Evolutionary conservation across 2,888 invertebrate genomes (phyloP).

Genomic region (Zootermopsis nevadensis): DNA sequence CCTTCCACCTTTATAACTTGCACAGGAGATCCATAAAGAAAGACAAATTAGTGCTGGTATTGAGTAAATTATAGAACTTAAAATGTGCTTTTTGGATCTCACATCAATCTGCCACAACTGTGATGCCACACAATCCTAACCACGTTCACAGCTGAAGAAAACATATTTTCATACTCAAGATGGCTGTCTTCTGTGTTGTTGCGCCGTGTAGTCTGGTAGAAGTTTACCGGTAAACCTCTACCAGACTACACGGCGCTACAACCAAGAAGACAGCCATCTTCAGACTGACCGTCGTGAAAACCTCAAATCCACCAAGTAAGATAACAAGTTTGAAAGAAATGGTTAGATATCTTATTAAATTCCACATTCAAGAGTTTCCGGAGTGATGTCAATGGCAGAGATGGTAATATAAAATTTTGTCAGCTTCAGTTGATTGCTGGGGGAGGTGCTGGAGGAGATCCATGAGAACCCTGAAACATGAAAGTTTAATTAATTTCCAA

Average conservation of each 20-base stretch:
- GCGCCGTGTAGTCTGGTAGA: too few relatives aligned
- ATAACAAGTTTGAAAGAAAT: background rate
- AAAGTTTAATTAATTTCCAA: background rate
- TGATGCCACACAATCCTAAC: background rate
- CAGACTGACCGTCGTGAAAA: too few relatives aligned
- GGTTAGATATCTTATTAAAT: background rate
- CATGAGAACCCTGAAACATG: conserved; percentile 62
- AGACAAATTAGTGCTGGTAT: background rate
- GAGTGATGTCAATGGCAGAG: conserved; percentile 23
- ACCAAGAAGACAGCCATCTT: background rate
- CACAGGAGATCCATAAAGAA: background rate
- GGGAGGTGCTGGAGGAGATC: conserved; percentile 67
- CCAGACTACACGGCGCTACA: too few relatives aligned
- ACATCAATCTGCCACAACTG: conserved; percentile 1
- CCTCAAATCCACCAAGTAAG: background rate
- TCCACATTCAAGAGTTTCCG: background rate
- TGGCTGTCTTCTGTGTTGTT: too few relatives aligned
- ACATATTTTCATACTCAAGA: background rate
- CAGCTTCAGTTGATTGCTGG: conserved; percentile 57
- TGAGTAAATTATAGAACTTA: background rate
- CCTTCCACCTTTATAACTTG: background rate
- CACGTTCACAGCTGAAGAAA: background rate
- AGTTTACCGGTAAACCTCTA: too few relatives aligned
- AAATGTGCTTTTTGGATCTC: background rate
- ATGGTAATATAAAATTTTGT: background rate